A percentile compares a stretch with the other conserved stretches of the same genome.
Evolutionary conservation across 2,888 invertebrate genomes (phyloP).

Genomic region (Morinoia aosen): DNA sequence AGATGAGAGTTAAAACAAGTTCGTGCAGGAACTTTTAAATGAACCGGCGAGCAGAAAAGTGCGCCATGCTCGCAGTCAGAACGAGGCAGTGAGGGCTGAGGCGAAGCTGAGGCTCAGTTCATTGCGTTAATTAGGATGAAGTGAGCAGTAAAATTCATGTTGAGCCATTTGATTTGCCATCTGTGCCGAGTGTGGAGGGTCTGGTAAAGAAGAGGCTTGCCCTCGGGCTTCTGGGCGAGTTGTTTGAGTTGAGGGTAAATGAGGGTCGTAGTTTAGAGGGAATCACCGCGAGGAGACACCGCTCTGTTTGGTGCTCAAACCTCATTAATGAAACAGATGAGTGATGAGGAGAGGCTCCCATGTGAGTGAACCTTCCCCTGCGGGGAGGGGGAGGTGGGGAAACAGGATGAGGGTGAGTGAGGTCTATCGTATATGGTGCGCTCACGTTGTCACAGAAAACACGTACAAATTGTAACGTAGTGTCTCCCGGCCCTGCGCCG

Average conservation of each 20-base stretch:
- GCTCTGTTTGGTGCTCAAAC: conserved; percentile 40
- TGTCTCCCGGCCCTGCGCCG: neutral
- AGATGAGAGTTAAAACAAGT: neutral
- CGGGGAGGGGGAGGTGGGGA: neutral
- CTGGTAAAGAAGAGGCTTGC: neutral
- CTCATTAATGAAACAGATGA: conserved; percentile 26
- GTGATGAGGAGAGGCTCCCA: conserved; percentile 22
- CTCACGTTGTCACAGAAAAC: neutral
- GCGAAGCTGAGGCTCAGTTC: neutral
- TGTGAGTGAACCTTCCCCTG: neutral
- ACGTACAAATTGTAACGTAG: neutral
- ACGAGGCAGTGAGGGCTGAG: neutral
- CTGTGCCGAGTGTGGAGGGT: neutral
- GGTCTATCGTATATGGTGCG: neutral
- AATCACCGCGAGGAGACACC: conserved; percentile 39
- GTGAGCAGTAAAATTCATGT: conserved; percentile 28
- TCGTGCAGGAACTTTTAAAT: neutral
- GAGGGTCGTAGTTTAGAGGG: conserved; percentile 52
- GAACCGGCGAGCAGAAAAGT: neutral
- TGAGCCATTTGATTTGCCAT: neutral
- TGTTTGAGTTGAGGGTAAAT: conserved; percentile 44
- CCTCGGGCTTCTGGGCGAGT: conserved; percentile 16
- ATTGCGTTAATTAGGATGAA: conserved; percentile 20
- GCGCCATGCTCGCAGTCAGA: neutral
- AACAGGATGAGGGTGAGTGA: neutral